Base-by-base conservation (phyloP, 2,888 invertebrate genomes). In the Campaea margaritaria region DNA sequence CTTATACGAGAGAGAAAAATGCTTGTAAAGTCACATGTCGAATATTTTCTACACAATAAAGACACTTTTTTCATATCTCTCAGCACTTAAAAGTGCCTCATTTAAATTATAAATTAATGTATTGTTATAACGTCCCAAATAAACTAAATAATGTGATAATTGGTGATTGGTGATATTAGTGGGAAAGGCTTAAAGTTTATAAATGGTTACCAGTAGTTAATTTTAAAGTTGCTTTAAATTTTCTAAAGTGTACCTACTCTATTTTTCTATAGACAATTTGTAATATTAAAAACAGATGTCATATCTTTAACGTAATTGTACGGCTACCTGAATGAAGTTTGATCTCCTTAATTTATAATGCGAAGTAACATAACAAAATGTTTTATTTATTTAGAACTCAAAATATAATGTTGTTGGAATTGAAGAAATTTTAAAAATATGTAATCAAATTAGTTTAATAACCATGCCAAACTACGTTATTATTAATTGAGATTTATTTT, bases 291-390 rank as follows among this genome's bases (percentile, higher is more conserved):
- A 60, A 57, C 55, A 58, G 55, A 50, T 46, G 10, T 53, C 50
- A 39, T 57, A 51, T 56, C 43, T 56, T 45, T 61, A 53, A 59
- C 54, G 58, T 65, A 62, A 42, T 47, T 50, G 28, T 13, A 68
- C 81, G 70, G 89, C 89, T 91, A 91, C 91, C 91, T 91, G 89
- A 91, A 85, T 83, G 82, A 88, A 82, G 85, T 87, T 85, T 91
- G 91, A 91, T 91, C 91, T 91, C 91, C 83, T 87, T 82, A 84
- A 84, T 81, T 85, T 88, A 62, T 69, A 89, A 85, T 77, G 44
- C 21, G 31, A 51, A 41, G 74, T 71, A 70, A 83, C 83, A 81
- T 84, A 85, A 80, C 80, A 74, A 45, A 50, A 43, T 46, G 27
- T 47, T 56, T 73, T 80, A 83, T 83, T 85, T 82, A 83, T 82